Base-by-base conservation (phyloP, 2,113 vertebrate genomes). In the Dipodomys spectabilis region DNA sequence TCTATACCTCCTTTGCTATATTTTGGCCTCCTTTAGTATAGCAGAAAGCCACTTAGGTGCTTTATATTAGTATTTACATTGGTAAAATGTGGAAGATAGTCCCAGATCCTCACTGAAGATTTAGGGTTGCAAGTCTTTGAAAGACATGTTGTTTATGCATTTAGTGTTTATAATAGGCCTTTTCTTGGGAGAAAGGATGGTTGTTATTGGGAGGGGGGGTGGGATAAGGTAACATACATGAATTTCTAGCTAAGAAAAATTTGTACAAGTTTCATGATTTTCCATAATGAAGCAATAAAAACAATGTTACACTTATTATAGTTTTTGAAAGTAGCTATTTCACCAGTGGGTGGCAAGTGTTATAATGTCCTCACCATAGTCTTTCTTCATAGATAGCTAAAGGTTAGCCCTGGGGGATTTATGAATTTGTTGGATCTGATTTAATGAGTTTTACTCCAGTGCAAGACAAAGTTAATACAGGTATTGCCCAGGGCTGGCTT, bases 391-490 rank as follows among this genome's bases (percentile, higher is more conserved):
- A 75, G 39, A 57, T 44, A 82, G 60, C n/a, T 22, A 35, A 69
- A 91, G 32, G 30, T 82, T 90, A 60, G 15, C 45, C 80, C 74
- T 79, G 4, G 64, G 74, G 19, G 22, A 49, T 74, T 92, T 85
- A 82, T 65, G 75, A 92, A 30, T 73, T 88, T 35, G 32, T 80
- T 91, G 83, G 53, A 3, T 82, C 28, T 82, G 72, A 93, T 75
- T 82, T 88, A 80, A 83, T 92, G 80, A 94, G 44, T 80, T 95
- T 91, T 75, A 28, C 67, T 94, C 23, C 6, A 88, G 44, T 69
- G 44, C 12, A 88, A 90, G 93, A 81, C 64, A 80, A 92, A 93
- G 67, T 45, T 95, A 91, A 82, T 73, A 27, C 11, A 74, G 72
- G 32, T 92, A 83, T 73, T 80, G 19, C 28, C 8, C 16, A 45